A percentile compares a stretch with the other conserved stretches of the same genome.
These are phyloP conservation scores for Semicossyphus pulcher DNA, from an alignment of 2,113 vertebrate genomes.

Conservation along the genomic window DNA sequence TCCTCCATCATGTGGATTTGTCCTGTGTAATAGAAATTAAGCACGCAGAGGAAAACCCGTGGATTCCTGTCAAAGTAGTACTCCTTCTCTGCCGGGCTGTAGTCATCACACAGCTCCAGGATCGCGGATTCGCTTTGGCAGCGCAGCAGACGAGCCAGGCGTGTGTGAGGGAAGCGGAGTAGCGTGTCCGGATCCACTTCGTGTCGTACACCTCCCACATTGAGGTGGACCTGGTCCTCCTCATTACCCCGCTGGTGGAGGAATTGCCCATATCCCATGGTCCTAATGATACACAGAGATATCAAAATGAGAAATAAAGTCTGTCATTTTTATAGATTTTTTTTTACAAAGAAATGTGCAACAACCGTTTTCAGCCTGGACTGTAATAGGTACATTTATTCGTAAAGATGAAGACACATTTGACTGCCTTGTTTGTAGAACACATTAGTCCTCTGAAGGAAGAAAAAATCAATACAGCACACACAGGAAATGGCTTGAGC, in stretches of 20 bases:
- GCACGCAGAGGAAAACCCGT: slow-evolving; percentile 91
- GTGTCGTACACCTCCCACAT: slow-evolving; percentile 95
- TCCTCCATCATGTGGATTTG: slow-evolving; percentile 97
- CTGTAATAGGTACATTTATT: background rate
- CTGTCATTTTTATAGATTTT: background rate
- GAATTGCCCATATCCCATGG: slow-evolving; percentile 96
- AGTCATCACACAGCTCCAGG: slow-evolving; percentile 96
- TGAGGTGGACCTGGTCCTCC: slow-evolving; percentile 91
- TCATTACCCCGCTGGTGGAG: slow-evolving; percentile 88
- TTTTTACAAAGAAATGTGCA: background rate
- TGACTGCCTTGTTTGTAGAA: slow-evolving; percentile 51
- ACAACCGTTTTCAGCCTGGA: background rate
- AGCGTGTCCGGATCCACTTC: slow-evolving; percentile 89
- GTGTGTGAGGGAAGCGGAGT: slow-evolving; percentile 93
- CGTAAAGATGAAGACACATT: slow-evolving; percentile 32
- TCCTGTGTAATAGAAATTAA: slow-evolving; percentile 97
- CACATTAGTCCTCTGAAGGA: slow-evolving; percentile 59
- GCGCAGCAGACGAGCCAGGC: slow-evolving; percentile 90
- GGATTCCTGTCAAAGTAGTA: slow-evolving; percentile 98
- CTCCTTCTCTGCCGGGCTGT: slow-evolving; percentile 90
- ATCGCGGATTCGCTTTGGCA: slow-evolving; percentile 94
- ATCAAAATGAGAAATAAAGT: slow-evolving; percentile 1
- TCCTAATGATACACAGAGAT: slow-evolving; percentile 77
- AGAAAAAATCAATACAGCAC: slow-evolving; percentile 63
- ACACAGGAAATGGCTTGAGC: slow-evolving; percentile 65